Percentiles rank a stretch among this genome's conserved stretches.
Conservation (phyloP, 2,888 invertebrate species). For the Lampropteryx suffumata region DNA sequence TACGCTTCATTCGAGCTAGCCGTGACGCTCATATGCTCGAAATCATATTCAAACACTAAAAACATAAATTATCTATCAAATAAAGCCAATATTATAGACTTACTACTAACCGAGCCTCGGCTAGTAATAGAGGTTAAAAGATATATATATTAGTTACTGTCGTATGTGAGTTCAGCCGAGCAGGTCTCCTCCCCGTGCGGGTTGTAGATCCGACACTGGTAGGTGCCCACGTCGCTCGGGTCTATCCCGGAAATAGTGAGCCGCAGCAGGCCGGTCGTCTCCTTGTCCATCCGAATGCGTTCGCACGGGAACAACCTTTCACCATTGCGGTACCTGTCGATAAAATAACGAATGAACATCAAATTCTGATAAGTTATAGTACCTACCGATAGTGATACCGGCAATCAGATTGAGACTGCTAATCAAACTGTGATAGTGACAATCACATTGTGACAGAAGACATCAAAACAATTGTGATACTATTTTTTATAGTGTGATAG, state of each 20-base stretch:
- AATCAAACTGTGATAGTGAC: not conserved
- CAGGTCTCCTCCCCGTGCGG: constrained; percentile 92
- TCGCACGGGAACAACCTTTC: constrained; percentile 91
- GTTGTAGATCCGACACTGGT: constrained; percentile 92
- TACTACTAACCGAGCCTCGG: too few species aligned
- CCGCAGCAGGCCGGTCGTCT: constrained; percentile 91
- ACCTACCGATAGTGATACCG: too few species aligned
- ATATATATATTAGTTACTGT: constrained; percentile 84
- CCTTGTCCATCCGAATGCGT: constrained; percentile 91
- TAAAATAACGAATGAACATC: not conserved
- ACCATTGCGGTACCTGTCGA: constrained; percentile 87
- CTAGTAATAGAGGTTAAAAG: not conserved
- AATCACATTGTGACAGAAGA: not conserved
- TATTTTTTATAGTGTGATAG: not conserved
- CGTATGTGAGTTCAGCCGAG: constrained; percentile 90
- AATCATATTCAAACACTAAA: too few species aligned
- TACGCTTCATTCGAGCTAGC: too few species aligned
- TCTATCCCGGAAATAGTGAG: constrained; percentile 90
- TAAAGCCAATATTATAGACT: too few species aligned
- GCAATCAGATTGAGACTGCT: too few species aligned
- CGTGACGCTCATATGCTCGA: too few species aligned
- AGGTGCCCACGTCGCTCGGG: constrained; percentile 92
- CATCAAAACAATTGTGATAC: not conserved
- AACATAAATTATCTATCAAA: too few species aligned
- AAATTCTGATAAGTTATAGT: not conserved